Percentiles rank a stretch among this genome's conserved stretches.
These are phyloP conservation scores for Microcaecilia unicolor DNA, from an alignment of 2,797 vertebrate genomes.

Conservation along the genomic window DNA sequence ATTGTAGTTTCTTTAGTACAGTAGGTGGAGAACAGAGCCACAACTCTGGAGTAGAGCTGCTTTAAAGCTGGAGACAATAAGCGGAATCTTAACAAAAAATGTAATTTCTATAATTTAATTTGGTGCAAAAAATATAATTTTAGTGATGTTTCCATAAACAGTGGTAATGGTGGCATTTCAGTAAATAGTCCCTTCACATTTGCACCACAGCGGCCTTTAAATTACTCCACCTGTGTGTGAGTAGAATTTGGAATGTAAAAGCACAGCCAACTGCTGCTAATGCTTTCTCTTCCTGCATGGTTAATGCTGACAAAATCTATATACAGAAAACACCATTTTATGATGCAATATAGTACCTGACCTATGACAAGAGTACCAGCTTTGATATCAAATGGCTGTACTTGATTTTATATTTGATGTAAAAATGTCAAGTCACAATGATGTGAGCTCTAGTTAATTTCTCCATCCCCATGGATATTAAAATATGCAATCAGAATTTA, in stretches of 20 bases:
- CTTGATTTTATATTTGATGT: conserved; percentile 52
- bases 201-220: conserved; percentile 59
- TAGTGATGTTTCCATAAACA: conserved; percentile 60
- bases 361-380: conserved; percentile 38
- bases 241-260: conserved; percentile 51
- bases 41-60: conserved; percentile 29
- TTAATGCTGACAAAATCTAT: conserved; percentile 46
- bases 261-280: conserved; percentile 55
- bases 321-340: conserved; percentile 43
- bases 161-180: conserved; percentile 41
- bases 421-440: conserved; percentile 39
- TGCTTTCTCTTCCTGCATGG: conserved; percentile 40
- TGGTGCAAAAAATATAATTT: conserved; percentile 55
- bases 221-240: conserved; percentile 62
- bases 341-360: conserved; percentile 51
- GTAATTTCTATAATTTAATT: too few relatives aligned
- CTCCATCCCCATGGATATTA: too few relatives aligned
- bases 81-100: conserved; percentile 36
- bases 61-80: conserved; percentile 42
- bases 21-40: conserved; percentile 19
- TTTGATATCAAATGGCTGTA: conserved; percentile 49
- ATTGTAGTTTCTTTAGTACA: conserved; percentile 13
- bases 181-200: conserved; percentile 57
- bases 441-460: conserved; percentile 36
- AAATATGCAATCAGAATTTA: too few relatives aligned